phyloP scores from a whole-genome alignment of 2,797 vertebrate genomes.

The Saxicola maurus region DNA sequence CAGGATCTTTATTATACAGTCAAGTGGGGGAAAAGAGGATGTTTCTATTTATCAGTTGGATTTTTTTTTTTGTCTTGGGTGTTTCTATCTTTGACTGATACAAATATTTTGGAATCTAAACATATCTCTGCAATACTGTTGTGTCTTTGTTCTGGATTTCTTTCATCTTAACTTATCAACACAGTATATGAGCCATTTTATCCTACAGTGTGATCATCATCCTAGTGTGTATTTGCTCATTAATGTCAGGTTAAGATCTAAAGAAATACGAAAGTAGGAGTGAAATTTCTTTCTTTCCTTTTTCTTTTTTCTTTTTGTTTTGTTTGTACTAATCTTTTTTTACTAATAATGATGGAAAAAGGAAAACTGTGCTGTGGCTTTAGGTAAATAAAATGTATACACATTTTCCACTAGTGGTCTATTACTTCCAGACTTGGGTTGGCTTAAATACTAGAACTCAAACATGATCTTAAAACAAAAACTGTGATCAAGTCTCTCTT shows the following conservation, averaged over 20 bases:
- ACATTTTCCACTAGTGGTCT: not conserved
- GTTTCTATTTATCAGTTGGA: slow-evolving; percentile 55
- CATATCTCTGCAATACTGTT: slow-evolving; percentile 67
- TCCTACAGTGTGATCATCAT: slow-evolving; percentile 41
- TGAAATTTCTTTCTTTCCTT: not conserved
- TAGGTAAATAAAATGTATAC: not conserved
- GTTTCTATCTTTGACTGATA: slow-evolving; percentile 70
- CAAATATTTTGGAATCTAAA: slow-evolving; percentile 73
- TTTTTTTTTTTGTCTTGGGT: slow-evolving; percentile 48
- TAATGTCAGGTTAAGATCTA: slow-evolving; percentile 62
- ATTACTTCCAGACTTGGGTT: not conserved
- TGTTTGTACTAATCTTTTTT: slow-evolving; percentile 40
- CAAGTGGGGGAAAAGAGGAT: slow-evolving; percentile 27
- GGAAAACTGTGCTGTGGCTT: slow-evolving; percentile 1
- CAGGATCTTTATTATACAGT: slow-evolving; percentile 31
- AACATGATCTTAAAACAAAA: not conserved
- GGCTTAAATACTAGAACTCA: not conserved
- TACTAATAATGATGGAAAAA: slow-evolving; percentile 34
- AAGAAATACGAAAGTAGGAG: slow-evolving; percentile 7
- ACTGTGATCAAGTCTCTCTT: not conserved
- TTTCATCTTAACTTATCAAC: slow-evolving; percentile 75
- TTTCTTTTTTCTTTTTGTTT: not conserved
- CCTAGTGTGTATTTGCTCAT: slow-evolving; percentile 61
- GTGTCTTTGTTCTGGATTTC: slow-evolving; percentile 69
- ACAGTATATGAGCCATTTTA: slow-evolving; percentile 63